Conservation (phyloP, 2,113 vertebrate genomes). For the Sinocyclocheilus anshuiensis region DNA sequence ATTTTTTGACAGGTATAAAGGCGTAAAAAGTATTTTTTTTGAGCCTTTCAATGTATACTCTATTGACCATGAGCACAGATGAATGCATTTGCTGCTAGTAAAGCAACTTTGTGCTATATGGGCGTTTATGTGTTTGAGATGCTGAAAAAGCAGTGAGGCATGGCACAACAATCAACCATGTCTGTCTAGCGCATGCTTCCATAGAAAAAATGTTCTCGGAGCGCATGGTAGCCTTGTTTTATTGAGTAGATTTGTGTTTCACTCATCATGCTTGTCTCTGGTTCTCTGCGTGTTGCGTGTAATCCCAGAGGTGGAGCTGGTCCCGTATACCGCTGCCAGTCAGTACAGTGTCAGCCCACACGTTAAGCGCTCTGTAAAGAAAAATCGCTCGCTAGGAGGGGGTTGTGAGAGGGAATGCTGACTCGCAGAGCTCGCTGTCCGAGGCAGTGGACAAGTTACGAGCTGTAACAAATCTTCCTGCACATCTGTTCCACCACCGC, state of each 20-base stretch:
- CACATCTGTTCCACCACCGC: slow-evolving; percentile 66
- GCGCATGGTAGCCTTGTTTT: background rate
- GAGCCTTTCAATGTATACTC: too few species aligned
- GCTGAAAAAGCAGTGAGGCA: too few species aligned
- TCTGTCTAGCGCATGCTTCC: too few species aligned
- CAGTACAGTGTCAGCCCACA: slow-evolving; percentile 4
- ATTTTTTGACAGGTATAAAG: too few species aligned
- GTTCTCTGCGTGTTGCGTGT: background rate
- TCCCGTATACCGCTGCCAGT: slow-evolving; percentile 24
- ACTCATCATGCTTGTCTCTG: background rate
- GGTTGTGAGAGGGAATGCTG: slow-evolving; percentile 44
- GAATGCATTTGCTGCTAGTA: too few species aligned
- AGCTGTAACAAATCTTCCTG: slow-evolving; percentile 56
- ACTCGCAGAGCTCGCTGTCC: slow-evolving; percentile 44
- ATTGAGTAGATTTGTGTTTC: slow-evolving; percentile 17
- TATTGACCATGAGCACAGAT: too few species aligned
- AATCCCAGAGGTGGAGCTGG: slow-evolving; percentile 32
- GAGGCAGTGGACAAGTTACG: slow-evolving; percentile 49
- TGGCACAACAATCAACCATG: too few species aligned
- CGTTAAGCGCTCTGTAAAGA: slow-evolving; percentile 53
- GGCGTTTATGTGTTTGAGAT: too few species aligned
- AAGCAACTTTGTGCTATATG: too few species aligned
- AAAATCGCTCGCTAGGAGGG: slow-evolving; percentile 39
- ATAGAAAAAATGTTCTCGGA: background rate
- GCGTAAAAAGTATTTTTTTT: too few species aligned